Percentiles rank a stretch among this genome's conserved stretches.
phyloP scores from a whole-genome alignment of 2,888 invertebrate genomes.

The Eupeodes latifasciatus region DNA sequence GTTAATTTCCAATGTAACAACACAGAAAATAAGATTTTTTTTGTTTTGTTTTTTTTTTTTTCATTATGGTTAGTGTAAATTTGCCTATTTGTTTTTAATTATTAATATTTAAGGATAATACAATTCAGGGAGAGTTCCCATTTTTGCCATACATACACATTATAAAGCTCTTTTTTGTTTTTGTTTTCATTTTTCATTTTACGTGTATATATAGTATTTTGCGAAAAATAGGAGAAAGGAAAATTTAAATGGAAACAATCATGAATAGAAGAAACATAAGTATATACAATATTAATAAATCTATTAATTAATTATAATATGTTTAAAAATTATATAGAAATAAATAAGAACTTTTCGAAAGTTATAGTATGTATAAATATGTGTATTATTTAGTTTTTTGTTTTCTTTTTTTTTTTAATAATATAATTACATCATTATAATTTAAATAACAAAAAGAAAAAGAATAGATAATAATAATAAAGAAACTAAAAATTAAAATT shows the following conservation, averaged over 20 bases:
- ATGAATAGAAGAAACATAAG: slow-evolving; percentile 53
- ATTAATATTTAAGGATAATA: slow-evolving; percentile 72
- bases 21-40: slow-evolving; percentile 69
- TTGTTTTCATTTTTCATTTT: slow-evolving; percentile 37
- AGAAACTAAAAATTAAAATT: slow-evolving; percentile 43
- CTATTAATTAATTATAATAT: slow-evolving; percentile 51
- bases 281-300: slow-evolving; percentile 69
- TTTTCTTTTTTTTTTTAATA: slow-evolving; percentile 29
- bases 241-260: slow-evolving; percentile 55
- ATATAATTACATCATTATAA: slow-evolving; percentile 59
- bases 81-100: slow-evolving; percentile 67
- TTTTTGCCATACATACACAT: slow-evolving; percentile 59
- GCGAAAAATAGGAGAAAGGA: slow-evolving; percentile 49
- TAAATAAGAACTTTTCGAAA: slow-evolving; percentile 74
- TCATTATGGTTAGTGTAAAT: slow-evolving; percentile 73
- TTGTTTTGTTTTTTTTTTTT: slow-evolving; percentile 48
- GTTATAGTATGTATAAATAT: slow-evolving; percentile 54
- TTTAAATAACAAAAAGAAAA: slow-evolving; percentile 53
- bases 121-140: slow-evolving; percentile 63
- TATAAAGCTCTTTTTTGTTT: slow-evolving; percentile 63
- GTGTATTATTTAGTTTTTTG: slow-evolving; percentile 39
- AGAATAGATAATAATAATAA: slow-evolving; percentile 16
- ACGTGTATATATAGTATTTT: slow-evolving; percentile 67
- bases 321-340: slow-evolving; percentile 70
- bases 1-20: slow-evolving; percentile 67